A percentile compares a stretch with the other conserved stretches of the same genome.
Evolutionary conservation across 1,140 invertebrate genomes (phyloP).

Genomic region (Drosophila bocki): DNA sequence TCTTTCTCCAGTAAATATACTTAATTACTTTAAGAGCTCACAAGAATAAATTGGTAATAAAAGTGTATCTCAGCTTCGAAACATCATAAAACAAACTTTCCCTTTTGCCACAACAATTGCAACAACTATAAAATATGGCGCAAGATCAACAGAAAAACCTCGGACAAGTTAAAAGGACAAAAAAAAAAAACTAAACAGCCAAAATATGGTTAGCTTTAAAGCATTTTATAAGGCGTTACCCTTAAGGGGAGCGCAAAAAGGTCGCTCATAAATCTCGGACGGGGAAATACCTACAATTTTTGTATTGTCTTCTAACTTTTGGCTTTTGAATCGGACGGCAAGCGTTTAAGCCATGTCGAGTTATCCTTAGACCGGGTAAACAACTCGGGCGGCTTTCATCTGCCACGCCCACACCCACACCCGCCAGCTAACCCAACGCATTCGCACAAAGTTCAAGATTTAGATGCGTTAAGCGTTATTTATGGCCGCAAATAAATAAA

Average conservation of each 20-base stretch:
- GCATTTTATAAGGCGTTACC: conserved; percentile 47
- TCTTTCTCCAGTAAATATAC: not conserved
- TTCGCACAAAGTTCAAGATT: conserved; percentile 82
- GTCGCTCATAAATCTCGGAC: conserved; percentile 65
- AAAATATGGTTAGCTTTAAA: conserved; percentile 41
- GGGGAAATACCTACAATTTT: conserved; percentile 55
- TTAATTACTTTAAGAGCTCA: not conserved
- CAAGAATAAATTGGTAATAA: not conserved
- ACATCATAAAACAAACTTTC: not conserved
- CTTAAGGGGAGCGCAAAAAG: conserved; percentile 56
- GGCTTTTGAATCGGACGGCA: conserved; percentile 59
- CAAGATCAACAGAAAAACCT: conserved; percentile 18
- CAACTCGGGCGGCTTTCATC: conserved; percentile 55
- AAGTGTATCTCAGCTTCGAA: not conserved
- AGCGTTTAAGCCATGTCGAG: conserved; percentile 74
- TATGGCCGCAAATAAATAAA: conserved; percentile 83
- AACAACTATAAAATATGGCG: conserved; percentile 33
- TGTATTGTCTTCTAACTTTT: conserved; percentile 81
- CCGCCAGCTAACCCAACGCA: conserved; percentile 53
- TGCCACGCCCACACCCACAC: conserved; percentile 15
- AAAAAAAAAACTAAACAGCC: not conserved
- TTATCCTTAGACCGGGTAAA: conserved; percentile 73
- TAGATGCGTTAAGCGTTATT: conserved; percentile 84
- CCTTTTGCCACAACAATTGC: conserved; percentile 10
- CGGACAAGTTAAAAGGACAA: conserved; percentile 22